These are phyloP conservation scores for Drosophila nigromelanica DNA, from an alignment of 1,140 invertebrate genomes.

Conservation along the genomic window DNA sequence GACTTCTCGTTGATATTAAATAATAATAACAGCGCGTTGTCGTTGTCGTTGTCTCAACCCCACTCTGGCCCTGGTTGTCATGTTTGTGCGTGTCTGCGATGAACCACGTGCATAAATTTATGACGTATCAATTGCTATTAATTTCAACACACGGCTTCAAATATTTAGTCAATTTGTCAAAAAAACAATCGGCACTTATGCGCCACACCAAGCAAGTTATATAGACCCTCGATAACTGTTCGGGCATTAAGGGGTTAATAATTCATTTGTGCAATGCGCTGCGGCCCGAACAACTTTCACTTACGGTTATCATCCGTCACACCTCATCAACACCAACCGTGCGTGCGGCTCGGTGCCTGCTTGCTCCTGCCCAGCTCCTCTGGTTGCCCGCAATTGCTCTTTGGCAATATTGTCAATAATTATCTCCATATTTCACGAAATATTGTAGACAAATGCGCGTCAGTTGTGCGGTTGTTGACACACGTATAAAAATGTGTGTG, in stretches of 20 bases:
- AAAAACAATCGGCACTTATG: constrained; percentile 48
- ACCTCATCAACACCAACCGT: constrained; percentile 60
- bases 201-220: neutral
- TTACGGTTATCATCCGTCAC: constrained; percentile 67
- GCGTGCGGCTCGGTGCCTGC: constrained; percentile 4
- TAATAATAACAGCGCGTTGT: constrained; percentile 17
- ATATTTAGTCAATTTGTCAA: constrained; percentile 80
- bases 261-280: constrained; percentile 67
- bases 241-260: constrained; percentile 64
- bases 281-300: constrained; percentile 56
- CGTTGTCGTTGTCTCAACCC: neutral
- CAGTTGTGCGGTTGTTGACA: constrained; percentile 2
- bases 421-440: constrained; percentile 75
- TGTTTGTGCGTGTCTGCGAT: constrained; percentile 67
- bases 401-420: constrained; percentile 69
- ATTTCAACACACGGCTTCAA: constrained; percentile 68
- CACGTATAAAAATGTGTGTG: neutral
- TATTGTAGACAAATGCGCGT: constrained; percentile 64
- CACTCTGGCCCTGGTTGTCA: neutral
- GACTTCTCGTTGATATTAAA: constrained; percentile 35
- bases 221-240: neutral
- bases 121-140: constrained; percentile 78
- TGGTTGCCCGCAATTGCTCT: constrained; percentile 22
- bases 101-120: constrained; percentile 66
- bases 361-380: neutral